Percentiles rank a stretch among this genome's conserved stretches.
Conservation (phyloP, 1,140 invertebrate genomes). For the Euura lappo region DNA sequence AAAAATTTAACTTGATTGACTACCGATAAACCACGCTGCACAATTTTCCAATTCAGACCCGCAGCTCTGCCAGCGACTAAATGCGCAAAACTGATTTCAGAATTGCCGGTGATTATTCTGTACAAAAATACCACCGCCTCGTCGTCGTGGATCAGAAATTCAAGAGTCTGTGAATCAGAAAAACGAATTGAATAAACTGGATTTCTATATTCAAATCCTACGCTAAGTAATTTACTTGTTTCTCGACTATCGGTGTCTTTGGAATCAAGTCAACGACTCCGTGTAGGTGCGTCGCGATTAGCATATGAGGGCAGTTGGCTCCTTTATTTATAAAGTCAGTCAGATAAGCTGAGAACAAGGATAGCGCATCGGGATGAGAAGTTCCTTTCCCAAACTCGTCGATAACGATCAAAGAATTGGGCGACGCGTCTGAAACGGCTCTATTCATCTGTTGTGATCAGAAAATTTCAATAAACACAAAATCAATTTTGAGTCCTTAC, state of each 20-base stretch:
- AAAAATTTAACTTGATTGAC: background rate
- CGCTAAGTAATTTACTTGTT: conserved; percentile 54
- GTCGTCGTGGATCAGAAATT: conserved; percentile 31
- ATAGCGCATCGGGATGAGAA: conserved; percentile 74
- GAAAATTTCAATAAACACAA: conserved; percentile 15
- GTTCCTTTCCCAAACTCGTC: conserved; percentile 95
- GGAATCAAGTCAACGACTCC: conserved; percentile 65
- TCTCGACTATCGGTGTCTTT: conserved; percentile 54
- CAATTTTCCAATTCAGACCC: conserved; percentile 27
- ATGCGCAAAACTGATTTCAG: conserved; percentile 39
- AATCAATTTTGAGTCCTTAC: conserved; percentile 16
- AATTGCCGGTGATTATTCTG: conserved; percentile 31
- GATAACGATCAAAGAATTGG: conserved; percentile 77
- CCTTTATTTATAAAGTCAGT: conserved; percentile 67
- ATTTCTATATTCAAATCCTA: too few relatives aligned
- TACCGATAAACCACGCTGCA: conserved; percentile 32
- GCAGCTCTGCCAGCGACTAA: conserved; percentile 30
- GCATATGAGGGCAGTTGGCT: conserved; percentile 72
- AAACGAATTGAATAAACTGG: background rate
- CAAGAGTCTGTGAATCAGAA: conserved; percentile 34
- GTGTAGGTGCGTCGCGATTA: conserved; percentile 81
- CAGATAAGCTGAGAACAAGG: conserved; percentile 72
- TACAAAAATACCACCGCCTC: conserved; percentile 36
- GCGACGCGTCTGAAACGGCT: conserved; percentile 69
- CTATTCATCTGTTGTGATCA: conserved; percentile 71